Conservation (phyloP, 2,888 invertebrate species). For the Ypsolopha sequella region DNA sequence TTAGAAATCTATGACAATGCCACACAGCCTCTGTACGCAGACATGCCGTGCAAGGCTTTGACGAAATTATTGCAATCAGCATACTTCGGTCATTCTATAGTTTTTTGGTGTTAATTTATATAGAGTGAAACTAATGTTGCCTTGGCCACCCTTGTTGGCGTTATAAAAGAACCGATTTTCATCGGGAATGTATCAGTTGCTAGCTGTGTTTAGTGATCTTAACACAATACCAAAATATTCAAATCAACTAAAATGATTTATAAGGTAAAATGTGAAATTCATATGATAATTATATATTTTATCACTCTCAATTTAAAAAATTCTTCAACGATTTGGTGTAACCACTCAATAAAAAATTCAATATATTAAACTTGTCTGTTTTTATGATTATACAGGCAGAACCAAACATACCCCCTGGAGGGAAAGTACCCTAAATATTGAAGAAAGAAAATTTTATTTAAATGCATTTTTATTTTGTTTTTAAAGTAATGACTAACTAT, state of each 20-base stretch:
- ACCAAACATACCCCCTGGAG: too few species aligned
- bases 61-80: conserved; percentile 40
- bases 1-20: conserved; percentile 25
- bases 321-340: too few species aligned
- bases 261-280: conserved; percentile 31
- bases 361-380: too few species aligned
- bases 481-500: too few species aligned
- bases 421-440: too few species aligned
- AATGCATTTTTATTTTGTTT: too few species aligned
- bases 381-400: too few species aligned
- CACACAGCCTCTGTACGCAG: conserved; percentile 24
- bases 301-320: too few species aligned
- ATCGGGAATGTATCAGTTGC: conserved; percentile 43
- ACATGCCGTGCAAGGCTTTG: conserved; percentile 27
- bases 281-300: too few species aligned
- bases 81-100: conserved; percentile 17
- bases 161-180: conserved; percentile 54
- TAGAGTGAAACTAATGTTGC: conserved; percentile 56
- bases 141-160: conserved; percentile 45
- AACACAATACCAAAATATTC: conserved; percentile 21
- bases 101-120: conserved; percentile 14
- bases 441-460: too few species aligned
- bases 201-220: conserved; percentile 26
- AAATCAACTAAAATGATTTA: conserved; percentile 36
- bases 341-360: too few species aligned